phyloP scores from a whole-genome alignment of 2,888 invertebrate species.

The Mycogona germanica region DNA sequence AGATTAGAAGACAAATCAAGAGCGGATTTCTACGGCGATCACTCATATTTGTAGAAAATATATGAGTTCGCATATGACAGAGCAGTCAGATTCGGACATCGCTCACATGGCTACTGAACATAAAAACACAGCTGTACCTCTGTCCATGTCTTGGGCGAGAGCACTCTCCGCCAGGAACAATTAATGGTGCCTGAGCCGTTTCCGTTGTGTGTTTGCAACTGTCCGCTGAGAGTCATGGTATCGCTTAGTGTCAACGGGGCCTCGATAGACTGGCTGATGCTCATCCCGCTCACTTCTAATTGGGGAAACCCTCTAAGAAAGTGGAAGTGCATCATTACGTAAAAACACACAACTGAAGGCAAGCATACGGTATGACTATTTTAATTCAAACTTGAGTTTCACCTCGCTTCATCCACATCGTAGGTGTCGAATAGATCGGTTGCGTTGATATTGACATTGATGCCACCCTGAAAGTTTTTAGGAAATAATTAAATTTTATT shows the following conservation, averaged over 20 bases:
- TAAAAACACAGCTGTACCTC: conserved; percentile 44
- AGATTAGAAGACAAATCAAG: too few species aligned
- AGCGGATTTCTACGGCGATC: too few species aligned
- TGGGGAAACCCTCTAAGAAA: conserved; percentile 43
- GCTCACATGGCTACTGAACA: background rate
- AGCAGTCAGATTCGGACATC: too few species aligned
- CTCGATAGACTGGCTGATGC: conserved; percentile 83
- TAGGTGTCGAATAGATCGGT: conserved; percentile 83
- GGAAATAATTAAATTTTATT: too few species aligned
- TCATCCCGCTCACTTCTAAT: conserved; percentile 86
- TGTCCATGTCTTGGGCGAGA: conserved; percentile 74
- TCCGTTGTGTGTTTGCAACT: conserved; percentile 58
- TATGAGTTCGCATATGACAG: background rate
- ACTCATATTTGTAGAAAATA: background rate
- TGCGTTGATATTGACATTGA: conserved; percentile 79
- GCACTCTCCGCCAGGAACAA: conserved; percentile 58
- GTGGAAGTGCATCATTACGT: background rate
- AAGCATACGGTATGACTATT: conserved; percentile 6
- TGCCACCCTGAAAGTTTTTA: conserved; percentile 51
- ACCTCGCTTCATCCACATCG: conserved; percentile 37
- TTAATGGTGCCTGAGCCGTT: conserved; percentile 65
- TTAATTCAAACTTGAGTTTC: too few species aligned
- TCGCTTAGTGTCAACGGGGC: conserved; percentile 78
- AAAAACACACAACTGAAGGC: background rate
- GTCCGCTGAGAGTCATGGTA: conserved; percentile 59